Evolutionary conservation across 2,797 vertebrate species (phyloP).

Genomic region (Cyclura pinguis): DNA sequence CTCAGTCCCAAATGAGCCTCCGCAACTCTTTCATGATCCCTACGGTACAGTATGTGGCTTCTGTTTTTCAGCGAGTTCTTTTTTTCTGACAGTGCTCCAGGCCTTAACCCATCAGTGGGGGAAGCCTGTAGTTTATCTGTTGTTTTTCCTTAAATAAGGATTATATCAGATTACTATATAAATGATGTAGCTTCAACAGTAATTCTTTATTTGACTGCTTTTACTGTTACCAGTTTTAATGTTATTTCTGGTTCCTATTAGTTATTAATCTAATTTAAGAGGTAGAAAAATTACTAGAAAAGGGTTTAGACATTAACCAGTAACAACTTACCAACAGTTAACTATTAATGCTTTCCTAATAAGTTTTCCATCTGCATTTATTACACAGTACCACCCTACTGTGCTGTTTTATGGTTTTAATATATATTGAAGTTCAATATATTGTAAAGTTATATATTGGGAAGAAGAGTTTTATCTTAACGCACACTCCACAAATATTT

Average conservation of each 20-base stretch:
- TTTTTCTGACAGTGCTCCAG: too few species aligned
- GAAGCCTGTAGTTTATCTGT: background rate
- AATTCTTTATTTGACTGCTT: background rate
- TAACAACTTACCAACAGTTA: too few species aligned
- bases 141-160: background rate
- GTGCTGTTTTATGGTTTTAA: background rate
- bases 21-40: too few species aligned
- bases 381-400: background rate
- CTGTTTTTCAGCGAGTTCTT: too few species aligned
- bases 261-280: background rate
- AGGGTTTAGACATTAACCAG: too few species aligned
- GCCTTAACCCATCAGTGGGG: too few species aligned
- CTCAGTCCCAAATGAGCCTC: too few species aligned
- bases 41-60: too few species aligned
- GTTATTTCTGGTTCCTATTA: background rate
- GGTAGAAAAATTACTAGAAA: too few species aligned
- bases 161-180: background rate
- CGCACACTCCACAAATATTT: background rate
- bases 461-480: background rate
- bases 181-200: background rate
- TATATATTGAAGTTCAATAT: background rate
- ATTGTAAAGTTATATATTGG: background rate
- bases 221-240: background rate
- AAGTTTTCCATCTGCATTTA: too few species aligned
- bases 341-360: too few species aligned